Percentiles rank a stretch among this genome's conserved stretches.
These are phyloP conservation scores for Dysmachus trigonus DNA, from an alignment of 2,888 invertebrate genomes.

Conservation along the genomic window DNA sequence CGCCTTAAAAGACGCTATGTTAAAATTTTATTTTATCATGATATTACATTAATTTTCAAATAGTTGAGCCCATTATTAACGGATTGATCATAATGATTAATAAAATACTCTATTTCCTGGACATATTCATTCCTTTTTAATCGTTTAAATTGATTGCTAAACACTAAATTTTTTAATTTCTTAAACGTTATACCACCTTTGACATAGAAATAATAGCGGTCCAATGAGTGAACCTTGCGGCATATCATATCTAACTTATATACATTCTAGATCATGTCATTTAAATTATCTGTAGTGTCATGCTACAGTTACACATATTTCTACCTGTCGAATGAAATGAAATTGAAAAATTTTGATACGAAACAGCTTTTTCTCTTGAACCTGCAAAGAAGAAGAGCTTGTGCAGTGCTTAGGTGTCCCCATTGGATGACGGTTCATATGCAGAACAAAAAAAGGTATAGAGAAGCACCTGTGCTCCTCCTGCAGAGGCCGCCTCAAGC, in stretches of 20 bases:
- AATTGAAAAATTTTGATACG: background rate
- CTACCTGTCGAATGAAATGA: background rate
- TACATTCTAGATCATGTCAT: background rate
- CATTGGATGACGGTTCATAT: background rate
- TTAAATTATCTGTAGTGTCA: background rate
- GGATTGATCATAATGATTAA: no score
- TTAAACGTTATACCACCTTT: background rate
- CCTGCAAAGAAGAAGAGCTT: background rate
- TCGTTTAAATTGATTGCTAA: no score
- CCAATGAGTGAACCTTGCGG: background rate
- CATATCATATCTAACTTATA: background rate
- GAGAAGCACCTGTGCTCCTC: background rate
- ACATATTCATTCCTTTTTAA: no score
- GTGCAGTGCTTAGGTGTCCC: background rate
- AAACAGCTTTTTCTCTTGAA: background rate
- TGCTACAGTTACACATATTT: background rate
- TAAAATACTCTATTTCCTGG: no score
- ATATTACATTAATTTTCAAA: no score
- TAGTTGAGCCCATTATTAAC: no score
- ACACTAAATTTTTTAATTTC: no score
- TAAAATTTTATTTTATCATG: no score
- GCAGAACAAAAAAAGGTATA: background rate
- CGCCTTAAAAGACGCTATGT: no score
- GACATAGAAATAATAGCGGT: background rate
- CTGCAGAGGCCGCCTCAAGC: background rate